Percentiles rank a stretch among this genome's conserved stretches.
Conservation (phyloP, 2,797 vertebrate genomes). For the Chiroxiphia lanceolata region DNA sequence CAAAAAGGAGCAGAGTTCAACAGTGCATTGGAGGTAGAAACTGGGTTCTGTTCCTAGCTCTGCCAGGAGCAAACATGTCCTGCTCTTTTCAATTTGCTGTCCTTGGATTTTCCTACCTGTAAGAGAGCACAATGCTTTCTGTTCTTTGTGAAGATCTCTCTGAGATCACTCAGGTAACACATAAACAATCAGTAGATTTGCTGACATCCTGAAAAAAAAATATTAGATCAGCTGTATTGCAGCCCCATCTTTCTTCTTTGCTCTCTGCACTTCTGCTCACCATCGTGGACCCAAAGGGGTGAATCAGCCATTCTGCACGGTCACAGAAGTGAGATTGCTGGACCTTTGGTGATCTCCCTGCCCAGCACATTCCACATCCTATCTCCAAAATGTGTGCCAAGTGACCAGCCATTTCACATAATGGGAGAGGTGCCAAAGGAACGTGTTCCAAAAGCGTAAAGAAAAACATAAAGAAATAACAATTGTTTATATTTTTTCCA, state of each 20-base stretch:
- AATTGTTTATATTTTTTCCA: background rate
- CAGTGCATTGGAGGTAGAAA: background rate
- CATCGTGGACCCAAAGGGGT: background rate
- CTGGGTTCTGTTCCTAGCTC: background rate
- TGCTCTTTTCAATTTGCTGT: background rate
- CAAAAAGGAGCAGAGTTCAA: background rate
- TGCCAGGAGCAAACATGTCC: accelerated
- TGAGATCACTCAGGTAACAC: background rate
- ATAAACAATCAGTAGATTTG: background rate
- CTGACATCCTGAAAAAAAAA: background rate
- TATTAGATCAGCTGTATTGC: background rate
- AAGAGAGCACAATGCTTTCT: background rate
- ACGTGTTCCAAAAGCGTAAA: background rate
- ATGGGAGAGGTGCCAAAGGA: background rate
- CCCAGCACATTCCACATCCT: background rate
- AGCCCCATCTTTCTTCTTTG: background rate
- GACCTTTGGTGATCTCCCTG: background rate
- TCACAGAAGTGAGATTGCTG: background rate
- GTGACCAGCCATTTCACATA: background rate
- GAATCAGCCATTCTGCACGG: background rate
- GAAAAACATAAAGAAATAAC: background rate
- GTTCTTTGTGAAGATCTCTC: background rate
- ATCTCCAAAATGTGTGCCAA: background rate
- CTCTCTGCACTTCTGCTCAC: background rate
- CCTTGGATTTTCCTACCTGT: background rate